Conservation (phyloP, 2,113 vertebrate species). For the Tricholaema leucomelas region DNA sequence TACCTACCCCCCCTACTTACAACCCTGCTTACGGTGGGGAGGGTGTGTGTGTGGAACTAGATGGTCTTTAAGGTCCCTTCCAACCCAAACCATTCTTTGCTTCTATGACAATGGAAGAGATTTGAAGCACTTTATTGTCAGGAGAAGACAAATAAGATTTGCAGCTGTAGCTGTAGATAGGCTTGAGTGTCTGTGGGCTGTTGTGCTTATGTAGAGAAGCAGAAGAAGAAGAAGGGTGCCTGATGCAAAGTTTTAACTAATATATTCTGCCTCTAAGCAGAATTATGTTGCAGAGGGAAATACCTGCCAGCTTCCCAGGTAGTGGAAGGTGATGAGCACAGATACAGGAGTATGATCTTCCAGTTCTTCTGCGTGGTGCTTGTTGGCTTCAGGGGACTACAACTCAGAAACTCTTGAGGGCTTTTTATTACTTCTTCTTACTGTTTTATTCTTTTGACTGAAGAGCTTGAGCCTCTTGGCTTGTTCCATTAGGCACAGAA, state of each 20-base stretch:
- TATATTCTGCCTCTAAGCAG: background rate
- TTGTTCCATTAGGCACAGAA: background rate
- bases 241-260: background rate
- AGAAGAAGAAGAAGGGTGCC: rapidly evolving
- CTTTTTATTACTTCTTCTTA: background rate
- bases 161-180: background rate
- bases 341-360: background rate
- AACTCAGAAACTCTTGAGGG: background rate
- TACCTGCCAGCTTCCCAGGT: background rate
- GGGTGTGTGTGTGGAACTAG: too few relatives aligned
- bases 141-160: background rate
- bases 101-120: too few relatives aligned
- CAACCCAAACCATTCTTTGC: too few relatives aligned
- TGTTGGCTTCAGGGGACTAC: background rate
- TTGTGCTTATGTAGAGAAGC: background rate
- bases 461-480: background rate
- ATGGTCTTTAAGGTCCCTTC: too few relatives aligned
- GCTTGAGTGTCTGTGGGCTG: rapidly evolving
- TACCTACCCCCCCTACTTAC: too few relatives aligned
- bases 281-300: background rate
- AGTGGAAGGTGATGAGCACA: background rate
- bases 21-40: too few relatives aligned
- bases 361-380: background rate
- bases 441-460: background rate
- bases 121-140: background rate